Evolutionary conservation across 2,797 vertebrate species (phyloP), one percentile per base, ranked within the genome.

Genomic region (Valencia hispanica): DNA sequence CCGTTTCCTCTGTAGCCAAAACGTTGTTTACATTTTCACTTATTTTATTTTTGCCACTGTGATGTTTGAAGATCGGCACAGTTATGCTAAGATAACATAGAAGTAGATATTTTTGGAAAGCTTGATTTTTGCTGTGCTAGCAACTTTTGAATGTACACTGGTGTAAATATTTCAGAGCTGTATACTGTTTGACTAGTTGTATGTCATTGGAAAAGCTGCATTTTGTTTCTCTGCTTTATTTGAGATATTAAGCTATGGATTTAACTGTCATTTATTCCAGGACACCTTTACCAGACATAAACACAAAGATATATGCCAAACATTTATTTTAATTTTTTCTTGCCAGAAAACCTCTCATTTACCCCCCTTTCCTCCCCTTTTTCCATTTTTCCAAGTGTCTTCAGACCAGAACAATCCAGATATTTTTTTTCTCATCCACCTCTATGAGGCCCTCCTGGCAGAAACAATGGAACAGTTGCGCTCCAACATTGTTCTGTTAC

Each of bases 401-500:
- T 73, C 1, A 41, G 66, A 73, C 75, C 83, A 86, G 70, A 74
- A 74, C 79, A 80, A 90, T 86, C 85, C 79, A 48, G 15, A 68
- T 93, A 78, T 94, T 92, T 43, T 53, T 43, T 51, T 10, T 53
- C 92, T 95, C 93, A 93, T 94, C 92, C 91, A 41, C 48, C 80
- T 85, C 83, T 61, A 80, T 41, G 87, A 89, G 85, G 70, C 73
- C 57, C 75, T 86, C 74, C 80, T 50, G 70, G 57, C 71, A 79
- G 79, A 86, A 89, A 88, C 78, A 90, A 82, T 84, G 71, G 5
- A 81, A 3, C 47, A 9, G 15, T 68, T 76, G 3, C 10, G 73
- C 81, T 88, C 78, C 78, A 79, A 74, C 84, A 82, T 87, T 91
- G 84, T 89, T 87, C 79, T 82, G 75, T 47, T 79, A 53, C 57